These are phyloP conservation scores for Octodon degus DNA, from an alignment of 2,113 vertebrate genomes.

Conservation along the genomic window DNA sequence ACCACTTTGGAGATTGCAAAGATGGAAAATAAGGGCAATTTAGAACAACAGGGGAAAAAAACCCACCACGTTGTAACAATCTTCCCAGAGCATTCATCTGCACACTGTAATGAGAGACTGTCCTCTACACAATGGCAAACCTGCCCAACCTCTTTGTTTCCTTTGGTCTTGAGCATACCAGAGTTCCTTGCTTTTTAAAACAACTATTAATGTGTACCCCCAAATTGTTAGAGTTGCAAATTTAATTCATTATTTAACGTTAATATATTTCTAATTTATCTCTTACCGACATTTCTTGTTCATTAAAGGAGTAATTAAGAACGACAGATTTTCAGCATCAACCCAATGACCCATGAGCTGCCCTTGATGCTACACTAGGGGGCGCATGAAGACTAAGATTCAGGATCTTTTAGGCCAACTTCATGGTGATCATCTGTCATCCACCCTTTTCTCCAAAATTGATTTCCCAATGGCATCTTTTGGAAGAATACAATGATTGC, in stretches of 20 bases:
- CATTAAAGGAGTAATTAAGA: background rate
- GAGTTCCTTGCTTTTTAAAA: background rate
- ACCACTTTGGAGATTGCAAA: background rate
- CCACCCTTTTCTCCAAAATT: conserved; percentile 51
- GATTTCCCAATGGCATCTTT: conserved; percentile 33
- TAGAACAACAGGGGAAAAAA: background rate
- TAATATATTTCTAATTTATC: conserved; percentile 43
- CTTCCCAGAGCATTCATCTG: background rate
- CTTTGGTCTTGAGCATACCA: background rate
- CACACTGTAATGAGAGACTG: background rate
- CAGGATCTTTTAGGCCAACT: background rate
- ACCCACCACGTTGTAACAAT: background rate
- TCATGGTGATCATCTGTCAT: background rate
- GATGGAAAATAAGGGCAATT: background rate
- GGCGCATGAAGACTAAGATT: conserved; percentile 84
- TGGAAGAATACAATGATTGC: background rate
- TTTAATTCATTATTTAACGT: conserved; percentile 30
- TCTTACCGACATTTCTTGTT: background rate
- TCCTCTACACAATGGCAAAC: background rate
- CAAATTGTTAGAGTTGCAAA: background rate
- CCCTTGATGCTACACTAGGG: conserved; percentile 83
- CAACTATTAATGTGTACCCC: background rate
- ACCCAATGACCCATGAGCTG: conserved; percentile 56
- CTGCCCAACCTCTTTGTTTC: background rate
- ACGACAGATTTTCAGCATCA: background rate